Percentiles rank a stretch among this genome's conserved stretches.
Evolutionary conservation across 2,888 invertebrate species (phyloP).

Genomic region (Philhelius pedissequus): DNA sequence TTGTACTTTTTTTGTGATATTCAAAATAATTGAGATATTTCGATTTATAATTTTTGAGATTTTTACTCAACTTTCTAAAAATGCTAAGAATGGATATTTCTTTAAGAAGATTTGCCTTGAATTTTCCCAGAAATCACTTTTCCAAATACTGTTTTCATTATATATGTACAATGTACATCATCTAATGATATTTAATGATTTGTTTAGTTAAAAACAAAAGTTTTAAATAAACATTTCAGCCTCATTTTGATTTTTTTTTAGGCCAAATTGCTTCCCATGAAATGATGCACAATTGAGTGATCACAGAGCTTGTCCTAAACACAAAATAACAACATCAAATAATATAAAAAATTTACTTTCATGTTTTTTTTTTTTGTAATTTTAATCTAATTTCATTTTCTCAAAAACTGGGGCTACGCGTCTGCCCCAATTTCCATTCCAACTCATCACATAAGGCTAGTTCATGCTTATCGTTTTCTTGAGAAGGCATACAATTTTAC

Average conservation of each 20-base stretch:
- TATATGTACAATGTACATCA: no score
- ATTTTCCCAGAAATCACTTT: not conserved
- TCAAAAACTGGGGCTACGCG: not conserved
- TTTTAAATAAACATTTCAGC: not conserved
- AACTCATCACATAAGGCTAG: conserved; percentile 13
- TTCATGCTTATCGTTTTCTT: conserved; percentile 40
- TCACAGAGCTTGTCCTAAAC: conserved; percentile 16
- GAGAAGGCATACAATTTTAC: not conserved
- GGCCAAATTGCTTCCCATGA: conserved; percentile 24
- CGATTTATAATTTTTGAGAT: no score
- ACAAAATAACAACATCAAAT: no score
- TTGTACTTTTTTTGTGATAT: no score
- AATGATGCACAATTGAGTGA: conserved; percentile 35
- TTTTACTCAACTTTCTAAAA: no score
- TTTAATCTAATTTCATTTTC: conserved; percentile 11
- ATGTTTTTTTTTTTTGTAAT: not conserved
- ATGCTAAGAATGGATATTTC: no score
- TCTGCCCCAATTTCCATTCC: conserved; percentile 34
- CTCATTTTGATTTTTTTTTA: not conserved
- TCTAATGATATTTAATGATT: not conserved
- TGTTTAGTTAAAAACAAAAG: not conserved
- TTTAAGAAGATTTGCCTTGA: no score
- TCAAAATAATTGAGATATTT: no score
- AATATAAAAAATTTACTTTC: conserved; percentile 16
- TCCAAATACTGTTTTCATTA: not conserved